Conservation (phyloP, 1,140 invertebrate species). For the Medauroidea extradentata region DNA sequence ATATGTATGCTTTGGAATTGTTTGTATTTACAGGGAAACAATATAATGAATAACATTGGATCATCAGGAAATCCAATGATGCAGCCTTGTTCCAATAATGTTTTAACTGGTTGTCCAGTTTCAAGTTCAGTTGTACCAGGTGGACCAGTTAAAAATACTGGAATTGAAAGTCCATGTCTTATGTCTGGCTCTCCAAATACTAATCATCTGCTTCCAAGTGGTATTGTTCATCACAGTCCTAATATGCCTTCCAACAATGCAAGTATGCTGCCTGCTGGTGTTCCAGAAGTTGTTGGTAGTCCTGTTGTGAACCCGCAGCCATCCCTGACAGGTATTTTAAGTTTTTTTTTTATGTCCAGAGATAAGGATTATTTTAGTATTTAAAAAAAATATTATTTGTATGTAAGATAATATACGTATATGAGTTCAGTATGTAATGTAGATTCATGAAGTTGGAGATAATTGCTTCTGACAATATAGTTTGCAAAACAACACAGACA, state of each 20-base stretch:
- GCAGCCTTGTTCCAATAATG: slow-evolving; percentile 20
- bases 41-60: slow-evolving; percentile 13
- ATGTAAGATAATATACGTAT: too few species aligned
- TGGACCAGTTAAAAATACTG: slow-evolving; percentile 39
- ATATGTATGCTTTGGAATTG: too few species aligned
- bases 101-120: slow-evolving; percentile 16
- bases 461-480: too few species aligned
- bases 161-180: slow-evolving; percentile 13
- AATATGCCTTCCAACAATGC: slow-evolving; percentile 7
- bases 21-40: slow-evolving; percentile 11
- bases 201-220: slow-evolving; percentile 16
- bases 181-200: slow-evolving; percentile 22
- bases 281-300: slow-evolving; percentile 26
- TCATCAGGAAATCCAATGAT: slow-evolving; percentile 20
- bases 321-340: slow-evolving; percentile 7
- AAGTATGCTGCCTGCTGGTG: slow-evolving; percentile 19
- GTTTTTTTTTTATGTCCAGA: too few species aligned
- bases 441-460: too few species aligned
- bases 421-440: too few species aligned
- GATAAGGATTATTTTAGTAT: too few species aligned
- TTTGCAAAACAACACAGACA: too few species aligned
- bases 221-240: slow-evolving; percentile 10
- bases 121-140: slow-evolving; percentile 38
- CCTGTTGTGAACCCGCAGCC: slow-evolving; percentile 9
- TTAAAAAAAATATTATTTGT: too few species aligned